A percentile compares a stretch with the other conserved stretches of the same genome.
These are phyloP conservation scores for Phlogophora meticulosa DNA, from an alignment of 2,888 invertebrate species.

Conservation along the genomic window DNA sequence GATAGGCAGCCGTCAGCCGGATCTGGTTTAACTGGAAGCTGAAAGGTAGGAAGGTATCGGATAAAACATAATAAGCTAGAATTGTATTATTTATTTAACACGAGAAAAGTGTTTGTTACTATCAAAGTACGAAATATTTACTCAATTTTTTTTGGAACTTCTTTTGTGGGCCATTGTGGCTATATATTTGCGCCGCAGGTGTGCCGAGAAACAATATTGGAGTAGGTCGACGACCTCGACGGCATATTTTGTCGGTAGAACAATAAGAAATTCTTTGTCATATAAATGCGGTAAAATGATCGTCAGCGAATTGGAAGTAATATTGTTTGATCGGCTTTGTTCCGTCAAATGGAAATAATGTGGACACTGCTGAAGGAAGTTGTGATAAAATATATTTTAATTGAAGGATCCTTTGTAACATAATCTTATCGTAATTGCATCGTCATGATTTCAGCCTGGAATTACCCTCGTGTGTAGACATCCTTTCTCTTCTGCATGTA, in stretches of 20 bases:
- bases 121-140: neutral
- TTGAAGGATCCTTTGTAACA: too few relatives aligned
- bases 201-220: slow-evolving; percentile 27
- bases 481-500: too few relatives aligned
- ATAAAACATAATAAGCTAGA: neutral
- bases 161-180: slow-evolving; percentile 9
- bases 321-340: slow-evolving; percentile 16
- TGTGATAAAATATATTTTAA: neutral
- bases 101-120: neutral
- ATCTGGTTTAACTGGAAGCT: too few relatives aligned
- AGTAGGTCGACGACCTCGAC: slow-evolving; percentile 23
- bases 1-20: too few relatives aligned
- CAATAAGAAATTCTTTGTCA: slow-evolving; percentile 13
- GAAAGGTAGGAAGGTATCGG: too few relatives aligned
- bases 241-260: slow-evolving; percentile 22
- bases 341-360: slow-evolving; percentile 16
- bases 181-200: slow-evolving; percentile 36
- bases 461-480: too few relatives aligned
- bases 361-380: neutral
- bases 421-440: too few relatives aligned
- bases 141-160: slow-evolving; percentile 3
- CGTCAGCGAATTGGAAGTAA: slow-evolving; percentile 18
- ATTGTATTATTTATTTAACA: neutral
- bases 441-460: too few relatives aligned
- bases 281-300: slow-evolving; percentile 10